Evolutionary conservation across 2,113 vertebrate species (phyloP).

Genomic region (Gila orcuttii): DNA sequence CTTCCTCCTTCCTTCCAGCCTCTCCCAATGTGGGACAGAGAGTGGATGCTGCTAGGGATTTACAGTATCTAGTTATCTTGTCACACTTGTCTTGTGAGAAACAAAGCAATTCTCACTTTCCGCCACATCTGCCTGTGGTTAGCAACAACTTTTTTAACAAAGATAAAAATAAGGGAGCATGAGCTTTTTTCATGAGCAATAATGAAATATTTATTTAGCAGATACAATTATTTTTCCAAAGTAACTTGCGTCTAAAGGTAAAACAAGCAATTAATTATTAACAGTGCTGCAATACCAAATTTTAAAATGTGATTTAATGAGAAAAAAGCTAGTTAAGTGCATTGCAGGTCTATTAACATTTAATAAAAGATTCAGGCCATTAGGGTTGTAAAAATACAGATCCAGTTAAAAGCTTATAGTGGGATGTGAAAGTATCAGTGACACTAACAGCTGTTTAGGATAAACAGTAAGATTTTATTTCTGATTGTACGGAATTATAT

Average conservation of each 20-base stretch:
- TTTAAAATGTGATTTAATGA: neutral
- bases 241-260: neutral
- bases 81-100: neutral
- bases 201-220: neutral
- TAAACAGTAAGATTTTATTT: neutral
- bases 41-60: neutral
- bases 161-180: neutral
- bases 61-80: neutral
- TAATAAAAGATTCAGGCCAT: neutral
- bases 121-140: neutral
- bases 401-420: neutral
- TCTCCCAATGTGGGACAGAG: neutral
- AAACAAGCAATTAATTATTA: neutral
- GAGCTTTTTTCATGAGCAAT: constrained; percentile 1
- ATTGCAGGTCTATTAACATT: neutral
- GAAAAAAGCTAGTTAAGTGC: neutral
- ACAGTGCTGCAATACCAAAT: neutral
- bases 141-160: neutral
- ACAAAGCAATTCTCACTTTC: neutral
- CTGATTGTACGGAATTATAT: neutral
- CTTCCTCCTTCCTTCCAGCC: neutral
- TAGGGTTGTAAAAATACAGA: neutral
- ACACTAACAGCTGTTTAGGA: neutral
- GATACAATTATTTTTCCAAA: neutral
- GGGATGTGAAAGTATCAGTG: neutral